Conservation (phyloP, 2,888 invertebrate species). For the Pelosia muscerda region DNA sequence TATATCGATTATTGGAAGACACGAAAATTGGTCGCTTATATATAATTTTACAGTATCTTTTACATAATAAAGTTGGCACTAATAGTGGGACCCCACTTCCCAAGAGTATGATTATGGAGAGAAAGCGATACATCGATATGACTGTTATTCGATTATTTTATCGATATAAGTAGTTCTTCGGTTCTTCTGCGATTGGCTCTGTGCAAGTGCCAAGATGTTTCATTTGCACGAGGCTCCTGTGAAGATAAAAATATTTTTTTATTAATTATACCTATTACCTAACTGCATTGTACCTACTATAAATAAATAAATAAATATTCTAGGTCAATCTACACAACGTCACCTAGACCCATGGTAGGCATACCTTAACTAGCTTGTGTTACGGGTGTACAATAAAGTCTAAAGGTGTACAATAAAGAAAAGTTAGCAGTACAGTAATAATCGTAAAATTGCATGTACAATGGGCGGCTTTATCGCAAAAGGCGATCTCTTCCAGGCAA, state of each 20-base stretch:
- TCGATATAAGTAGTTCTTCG: slow-evolving; percentile 95
- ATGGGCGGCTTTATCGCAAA: no score
- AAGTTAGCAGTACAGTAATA: no score
- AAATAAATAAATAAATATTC: no score
- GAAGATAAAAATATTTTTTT: slow-evolving; percentile 44
- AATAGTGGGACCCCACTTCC: slow-evolving; percentile 60
- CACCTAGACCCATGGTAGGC: no score
- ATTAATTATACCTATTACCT: no score
- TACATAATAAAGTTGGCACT: slow-evolving; percentile 72
- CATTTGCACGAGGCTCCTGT: slow-evolving; percentile 90
- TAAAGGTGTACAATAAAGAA: no score
- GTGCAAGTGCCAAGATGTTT: slow-evolving; percentile 95
- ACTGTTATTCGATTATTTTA: slow-evolving; percentile 62
- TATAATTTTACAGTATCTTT: slow-evolving; percentile 50
- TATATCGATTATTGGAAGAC: slow-evolving; percentile 63
- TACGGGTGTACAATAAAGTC: no score
- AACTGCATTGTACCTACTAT: no score
- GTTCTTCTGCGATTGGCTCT: slow-evolving; percentile 93
- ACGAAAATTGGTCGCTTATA: slow-evolving; percentile 58
- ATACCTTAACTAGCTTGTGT: no score
- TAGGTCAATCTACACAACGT: no score
- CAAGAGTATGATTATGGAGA: slow-evolving; percentile 57
- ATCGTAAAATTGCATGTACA: no score
- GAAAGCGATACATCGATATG: slow-evolving; percentile 65
- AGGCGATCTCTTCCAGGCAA: no score